These are phyloP conservation scores for Ceraclea dissimilis DNA, from an alignment of 2,888 invertebrate species.

Conservation along the genomic window DNA sequence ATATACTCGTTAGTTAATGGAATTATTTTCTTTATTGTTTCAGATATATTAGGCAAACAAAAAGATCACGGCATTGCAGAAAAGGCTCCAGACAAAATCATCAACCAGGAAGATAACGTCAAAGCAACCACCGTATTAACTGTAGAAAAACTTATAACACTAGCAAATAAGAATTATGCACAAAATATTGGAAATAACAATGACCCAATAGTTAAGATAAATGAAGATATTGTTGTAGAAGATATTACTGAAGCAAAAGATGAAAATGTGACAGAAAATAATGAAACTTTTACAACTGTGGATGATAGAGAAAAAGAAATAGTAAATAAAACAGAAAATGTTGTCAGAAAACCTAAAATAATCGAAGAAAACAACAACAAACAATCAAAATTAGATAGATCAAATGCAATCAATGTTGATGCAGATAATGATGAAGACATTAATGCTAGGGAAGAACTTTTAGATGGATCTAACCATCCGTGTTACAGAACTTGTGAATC, in stretches of 20 bases:
- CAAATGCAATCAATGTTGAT: neutral
- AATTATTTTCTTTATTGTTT: neutral
- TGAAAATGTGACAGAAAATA: no score
- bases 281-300: no score
- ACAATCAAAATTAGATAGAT: neutral
- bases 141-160: neutral
- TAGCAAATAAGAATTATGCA: neutral
- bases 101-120: neutral
- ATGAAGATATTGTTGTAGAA: no score
- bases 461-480: conserved; percentile 44
- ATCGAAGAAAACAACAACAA: neutral
- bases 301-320: neutral
- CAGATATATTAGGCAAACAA: neutral
- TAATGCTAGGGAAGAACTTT: conserved; percentile 5
- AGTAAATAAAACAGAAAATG: neutral
- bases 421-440: neutral
- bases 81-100: neutral
- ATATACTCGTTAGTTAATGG: neutral
- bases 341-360: neutral
- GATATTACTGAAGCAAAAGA: no score
- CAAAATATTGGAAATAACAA: no score
- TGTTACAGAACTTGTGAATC: conserved; percentile 60
- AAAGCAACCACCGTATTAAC: neutral
- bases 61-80: neutral
- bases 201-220: no score